Base-by-base conservation (phyloP, 1,140 invertebrate species). In the Drosophila sturtevanti region DNA sequence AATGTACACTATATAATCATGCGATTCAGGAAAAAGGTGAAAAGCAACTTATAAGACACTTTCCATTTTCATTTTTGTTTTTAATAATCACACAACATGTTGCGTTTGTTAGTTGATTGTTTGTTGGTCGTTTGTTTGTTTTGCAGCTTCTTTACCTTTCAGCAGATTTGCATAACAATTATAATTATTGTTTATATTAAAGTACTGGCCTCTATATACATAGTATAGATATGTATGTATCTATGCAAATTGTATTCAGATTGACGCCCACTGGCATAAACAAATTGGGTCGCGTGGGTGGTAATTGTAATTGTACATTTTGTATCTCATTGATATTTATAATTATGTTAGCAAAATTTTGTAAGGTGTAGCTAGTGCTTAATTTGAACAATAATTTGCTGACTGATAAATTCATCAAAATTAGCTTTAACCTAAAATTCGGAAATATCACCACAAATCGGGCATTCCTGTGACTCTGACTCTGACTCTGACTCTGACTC, bases 291-390 rank as follows among this genome's bases (percentile, higher is more conserved):
- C 75, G 84, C 64, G 84, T 56, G 77, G 72, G 68, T 27, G 63
- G 56, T 60, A 51, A 31, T 22, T 58, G 61, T 77, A 76, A 68
- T 75, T 80, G 62, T 81, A 44, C 52, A 61, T 11, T 76, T 71
- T 79, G 84, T 84, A 77, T 77, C 63, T 79, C 22, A 35, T 16
- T 77, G 79, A 84, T 87, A 68, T 84, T 73, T 52, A 82, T 72
- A 78, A 61, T 69, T 78, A 68, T 69, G 77, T 76, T 72, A 58
- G 44, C 72, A 87, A 48, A n/a, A n/a, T n/a, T 16, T 27, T 89
- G 72, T 66, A 84, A 86, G 66, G 61, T 52, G 65, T 68, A 77
- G 76, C 22, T 76, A 6, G n/a, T n/a, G n/a, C n/a, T 31, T 6
- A 24, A 4, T 4, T 24, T 4, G 4, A 24, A 24, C 4, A 16